Percentiles rank a stretch among this genome's conserved stretches.
Evolutionary conservation across 1,140 invertebrate genomes (phyloP).

Genomic region (Pseudoatta argentina): DNA sequence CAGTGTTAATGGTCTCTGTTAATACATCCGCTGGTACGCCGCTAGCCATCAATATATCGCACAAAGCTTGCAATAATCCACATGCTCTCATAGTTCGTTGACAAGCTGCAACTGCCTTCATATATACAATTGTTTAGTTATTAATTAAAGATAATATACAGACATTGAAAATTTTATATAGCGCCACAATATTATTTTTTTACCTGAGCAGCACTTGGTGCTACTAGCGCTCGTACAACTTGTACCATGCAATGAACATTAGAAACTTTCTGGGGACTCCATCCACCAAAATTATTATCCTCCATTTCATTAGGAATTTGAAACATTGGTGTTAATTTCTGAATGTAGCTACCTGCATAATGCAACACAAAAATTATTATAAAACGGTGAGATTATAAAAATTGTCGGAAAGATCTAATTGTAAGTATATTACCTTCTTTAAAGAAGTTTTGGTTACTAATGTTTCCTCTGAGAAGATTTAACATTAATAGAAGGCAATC

Average conservation of each 20-base stretch:
- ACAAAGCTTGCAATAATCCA: conserved; percentile 93
- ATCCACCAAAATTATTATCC: conserved; percentile 89
- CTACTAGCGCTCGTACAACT: conserved; percentile 95
- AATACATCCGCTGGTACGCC: conserved; percentile 98
- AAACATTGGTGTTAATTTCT: conserved; percentile 95
- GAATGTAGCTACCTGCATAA: conserved; percentile 93
- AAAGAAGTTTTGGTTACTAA: conserved; percentile 99
- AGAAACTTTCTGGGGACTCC: conserved; percentile 97
- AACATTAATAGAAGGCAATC: conserved; percentile 98
- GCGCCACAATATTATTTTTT: conserved; percentile 72
- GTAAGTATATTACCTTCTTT: conserved; percentile 92
- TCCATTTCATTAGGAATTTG: conserved; percentile 90
- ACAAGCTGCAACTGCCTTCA: conserved; percentile 89
- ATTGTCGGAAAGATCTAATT: conserved; percentile 18
- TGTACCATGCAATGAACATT: conserved; percentile 97
- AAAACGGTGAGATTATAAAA: conserved; percentile 16
- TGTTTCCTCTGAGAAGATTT: conserved; percentile 97
- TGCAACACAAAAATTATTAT: conserved; percentile 61
- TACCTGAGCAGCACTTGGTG: conserved; percentile 93
- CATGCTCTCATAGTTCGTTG: conserved; percentile 96
- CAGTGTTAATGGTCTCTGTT: conserved; percentile 98
- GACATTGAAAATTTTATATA: not conserved
- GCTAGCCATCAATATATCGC: conserved; percentile 96
- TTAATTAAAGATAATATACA: not conserved
- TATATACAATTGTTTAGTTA: conserved; percentile 13